phyloP scores from a whole-genome alignment of 2,888 invertebrate species.

The Tupiocoris notatus region DNA sequence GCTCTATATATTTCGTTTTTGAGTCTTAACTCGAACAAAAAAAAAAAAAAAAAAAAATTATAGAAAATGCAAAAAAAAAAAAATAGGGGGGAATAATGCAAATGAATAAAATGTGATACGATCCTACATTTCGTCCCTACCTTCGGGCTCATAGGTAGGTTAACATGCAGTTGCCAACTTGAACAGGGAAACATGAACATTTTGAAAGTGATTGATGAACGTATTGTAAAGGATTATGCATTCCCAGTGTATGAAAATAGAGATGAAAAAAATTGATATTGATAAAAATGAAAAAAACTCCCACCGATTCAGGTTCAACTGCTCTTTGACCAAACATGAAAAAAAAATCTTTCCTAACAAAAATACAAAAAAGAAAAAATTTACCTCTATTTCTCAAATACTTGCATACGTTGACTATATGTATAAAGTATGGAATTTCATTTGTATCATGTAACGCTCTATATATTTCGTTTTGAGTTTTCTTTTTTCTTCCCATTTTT shows the following conservation, averaged over 20 bases:
- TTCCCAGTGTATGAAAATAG: neutral
- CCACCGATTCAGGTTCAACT: constrained; percentile 37
- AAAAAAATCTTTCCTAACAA: constrained; percentile 43
- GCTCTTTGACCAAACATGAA: constrained; percentile 36
- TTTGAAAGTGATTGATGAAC: too few species aligned
- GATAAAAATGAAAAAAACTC: constrained; percentile 45
- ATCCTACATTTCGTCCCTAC: constrained; percentile 32
- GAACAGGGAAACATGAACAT: neutral
- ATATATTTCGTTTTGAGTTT: constrained; percentile 27
- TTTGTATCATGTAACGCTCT: constrained; percentile 46
- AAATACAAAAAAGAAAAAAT: constrained; percentile 38
- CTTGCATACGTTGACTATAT: constrained; percentile 44
- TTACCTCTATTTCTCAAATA: constrained; percentile 46
- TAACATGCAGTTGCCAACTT: constrained; percentile 26
- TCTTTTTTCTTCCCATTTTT: constrained; percentile 11
- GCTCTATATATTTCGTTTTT: constrained; percentile 9
- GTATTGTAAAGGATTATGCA: neutral
- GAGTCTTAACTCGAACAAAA: constrained; percentile 29
- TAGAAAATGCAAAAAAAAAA: neutral
- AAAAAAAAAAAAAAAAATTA: constrained; percentile 11
- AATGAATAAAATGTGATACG: constrained; percentile 28
- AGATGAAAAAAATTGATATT: constrained; percentile 53
- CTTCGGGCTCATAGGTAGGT: constrained; percentile 32
- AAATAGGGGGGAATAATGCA: neutral
- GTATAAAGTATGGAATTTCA: constrained; percentile 46